phyloP scores from a whole-genome alignment of 2,888 invertebrate species.

The Byasa hedistus region DNA sequence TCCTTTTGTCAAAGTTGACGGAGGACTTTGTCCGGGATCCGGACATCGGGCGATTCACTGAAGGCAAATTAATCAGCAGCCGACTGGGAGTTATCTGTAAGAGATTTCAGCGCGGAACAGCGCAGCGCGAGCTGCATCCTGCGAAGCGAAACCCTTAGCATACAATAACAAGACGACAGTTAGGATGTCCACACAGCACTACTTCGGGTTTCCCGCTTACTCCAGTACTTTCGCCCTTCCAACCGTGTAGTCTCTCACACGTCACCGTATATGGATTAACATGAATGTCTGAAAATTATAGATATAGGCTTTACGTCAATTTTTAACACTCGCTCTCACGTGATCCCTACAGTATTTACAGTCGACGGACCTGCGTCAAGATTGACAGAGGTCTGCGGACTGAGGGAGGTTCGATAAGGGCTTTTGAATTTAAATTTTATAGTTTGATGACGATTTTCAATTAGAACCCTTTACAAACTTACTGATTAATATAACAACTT shows the following conservation, averaged over 20 bases:
- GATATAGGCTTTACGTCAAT: too few species aligned
- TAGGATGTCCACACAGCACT: too few species aligned
- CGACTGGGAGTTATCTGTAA: too few species aligned
- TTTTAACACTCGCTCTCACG: not conserved
- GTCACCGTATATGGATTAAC: too few species aligned
- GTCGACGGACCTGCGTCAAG: not conserved
- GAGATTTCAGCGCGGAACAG: too few species aligned
- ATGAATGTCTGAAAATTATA: too few species aligned
- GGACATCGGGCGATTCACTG: slow-evolving; percentile 17
- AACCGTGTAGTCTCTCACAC: too few species aligned
- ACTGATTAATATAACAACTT: too few species aligned
- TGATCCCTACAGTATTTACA: not conserved
- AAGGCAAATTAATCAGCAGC: slow-evolving; percentile 22
- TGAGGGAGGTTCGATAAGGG: slow-evolving; percentile 1
- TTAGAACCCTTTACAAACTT: not conserved
- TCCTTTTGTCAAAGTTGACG: slow-evolving; percentile 25
- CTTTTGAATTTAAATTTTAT: not conserved
- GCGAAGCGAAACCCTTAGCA: too few species aligned
- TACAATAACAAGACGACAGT: too few species aligned
- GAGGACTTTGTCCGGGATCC: slow-evolving; percentile 10
- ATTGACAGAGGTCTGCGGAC: not conserved
- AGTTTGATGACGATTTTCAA: not conserved
- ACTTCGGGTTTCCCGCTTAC: not conserved
- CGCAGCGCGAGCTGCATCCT: too few species aligned
- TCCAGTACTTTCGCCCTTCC: too few species aligned